Evolutionary conservation across 2,113 vertebrate genomes (phyloP), one percentile per base, ranked within the genome.

Genomic region (Gymnobelideus leadbeateri): DNA sequence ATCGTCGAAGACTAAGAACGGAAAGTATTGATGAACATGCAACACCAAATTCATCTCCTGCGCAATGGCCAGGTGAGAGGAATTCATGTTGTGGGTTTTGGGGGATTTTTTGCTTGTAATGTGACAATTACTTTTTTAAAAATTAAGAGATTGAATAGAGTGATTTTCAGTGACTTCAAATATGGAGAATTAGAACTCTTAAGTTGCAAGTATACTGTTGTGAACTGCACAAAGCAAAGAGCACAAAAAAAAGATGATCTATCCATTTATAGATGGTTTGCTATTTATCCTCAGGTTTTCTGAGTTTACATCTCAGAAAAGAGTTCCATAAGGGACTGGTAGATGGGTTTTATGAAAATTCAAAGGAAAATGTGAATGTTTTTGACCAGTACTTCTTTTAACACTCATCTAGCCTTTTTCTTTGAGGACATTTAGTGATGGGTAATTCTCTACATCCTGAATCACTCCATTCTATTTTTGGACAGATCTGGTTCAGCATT

Each of bases 1-100:
- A 99, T 90, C 99, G 99, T n/a, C 99, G 99, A 91, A 98, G 99
- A 77, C 98, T 99, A 2, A 99, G 99, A 93, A 99, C 99, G 0
- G 99, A 99, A 97, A 99, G 99, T 96, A 99, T 99, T 0, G 99
- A 99, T 98, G 99, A 99, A 91, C 99, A 99, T 0, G 99, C 99
- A 43, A 99, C 99, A 12, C 99, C 99, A 54, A 99, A 99, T 97
- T 99, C 99, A 0, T 98, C 99, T 97, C 99, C 99, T 96, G 99
- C 99, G 92, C 99, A 99, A 91, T 99, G 99, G 99, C 99, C 99
- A 98, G 99, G 99, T 99, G 98, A 98, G 98, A 94, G 57, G 92
- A 94, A 96, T 95, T 89, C 55, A 9, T 97, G 90, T 57, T 11
- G 8, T 31, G 19, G n/a, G 68, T 51, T 43, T 46, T 49, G 1